Base-by-base conservation (phyloP, 2,888 invertebrate species). In the Pseudoips prasinana region DNA sequence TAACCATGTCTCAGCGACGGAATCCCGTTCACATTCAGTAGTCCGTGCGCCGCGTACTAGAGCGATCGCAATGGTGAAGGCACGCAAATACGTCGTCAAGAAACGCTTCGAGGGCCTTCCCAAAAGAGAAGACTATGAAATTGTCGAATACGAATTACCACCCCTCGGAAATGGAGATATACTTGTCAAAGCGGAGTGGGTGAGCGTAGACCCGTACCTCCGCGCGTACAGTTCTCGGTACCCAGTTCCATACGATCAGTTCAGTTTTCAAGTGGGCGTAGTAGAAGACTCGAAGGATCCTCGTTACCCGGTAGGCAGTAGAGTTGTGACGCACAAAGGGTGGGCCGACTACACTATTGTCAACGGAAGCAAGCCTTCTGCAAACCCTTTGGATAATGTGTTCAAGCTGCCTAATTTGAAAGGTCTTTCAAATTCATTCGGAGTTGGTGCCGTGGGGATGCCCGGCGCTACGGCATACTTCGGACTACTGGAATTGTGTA, bases 401-500 rank as follows among this genome's bases (percentile, higher is more conserved):
- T 77, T 77, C 55, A 72, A 73, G 30, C 39, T 93, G 17, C 92
- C 92, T 0, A 90, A 92, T 45, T 60, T 92, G 28, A 89, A 89
- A 41, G 81, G 86, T 0, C 37, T 81, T 2, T 60, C 93, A 0
- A 47, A 73, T 1, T 93, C 93, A 0, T 72, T 91, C n/a, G 90
- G 84, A 5, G 57, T 94, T 1, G 93, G 94, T 10, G 83, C 90
- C 2, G 72, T 93, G 3, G 93, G 94, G 39, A 92, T 92, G 92
- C 91, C 93, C 3, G 94, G 94, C 85, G 91, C 90, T 22, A 92
- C 94, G 0, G 94, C 94, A 0, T 93, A 93, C 62, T 94, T 94
- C 64, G 94, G 94, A n/a, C 81, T 94, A 3, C 54, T 92, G 29
- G 92, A 94, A 39, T 58, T 94, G 14, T 94, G 94, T 58, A 68